Percentiles rank a stretch among this genome's conserved stretches.
These are phyloP conservation scores for Donacobius atricapilla DNA, from an alignment of 2,113 vertebrate species.

Conservation along the genomic window DNA sequence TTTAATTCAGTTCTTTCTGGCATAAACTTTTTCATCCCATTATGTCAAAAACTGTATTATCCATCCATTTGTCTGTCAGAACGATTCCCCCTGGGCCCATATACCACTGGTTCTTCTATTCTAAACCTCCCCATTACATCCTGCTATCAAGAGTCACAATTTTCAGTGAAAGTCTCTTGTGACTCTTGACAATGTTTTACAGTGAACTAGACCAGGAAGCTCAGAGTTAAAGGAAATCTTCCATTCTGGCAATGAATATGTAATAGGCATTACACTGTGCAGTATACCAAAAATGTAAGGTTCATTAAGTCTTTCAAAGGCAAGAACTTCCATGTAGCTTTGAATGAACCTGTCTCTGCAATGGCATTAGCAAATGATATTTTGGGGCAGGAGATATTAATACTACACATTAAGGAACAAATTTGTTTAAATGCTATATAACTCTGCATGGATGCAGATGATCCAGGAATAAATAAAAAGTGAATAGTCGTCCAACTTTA, in stretches of 20 bases:
- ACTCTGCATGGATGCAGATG: constrained; percentile 70
- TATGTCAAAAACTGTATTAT: constrained; percentile 84
- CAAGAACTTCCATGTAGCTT: constrained; percentile 74
- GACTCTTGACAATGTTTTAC: constrained; percentile 84
- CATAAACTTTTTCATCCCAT: constrained; percentile 83
- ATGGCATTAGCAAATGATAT: constrained; percentile 80
- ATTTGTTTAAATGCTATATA: constrained; percentile 80
- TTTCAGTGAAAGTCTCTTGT: constrained; percentile 77
- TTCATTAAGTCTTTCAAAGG: constrained; percentile 84
- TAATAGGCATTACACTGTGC: constrained; percentile 80
- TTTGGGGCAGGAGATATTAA: constrained; percentile 78
- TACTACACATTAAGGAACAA: constrained; percentile 78
- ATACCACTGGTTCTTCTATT: constrained; percentile 74
- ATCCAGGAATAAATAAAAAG: constrained; percentile 77
- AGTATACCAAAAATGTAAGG: constrained; percentile 83
- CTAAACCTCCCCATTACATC: constrained; percentile 77
- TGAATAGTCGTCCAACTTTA: constrained; percentile 76
- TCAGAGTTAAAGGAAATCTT: constrained; percentile 83
- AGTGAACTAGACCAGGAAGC: constrained; percentile 79
- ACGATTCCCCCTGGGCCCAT: constrained; percentile 75
- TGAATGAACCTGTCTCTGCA: constrained; percentile 78
- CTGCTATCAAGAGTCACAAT: constrained; percentile 81
- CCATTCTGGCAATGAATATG: constrained; percentile 83
- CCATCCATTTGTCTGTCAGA: constrained; percentile 85
- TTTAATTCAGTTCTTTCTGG: constrained; percentile 83